Base-by-base conservation (phyloP, 1,140 invertebrate genomes). In the Trichonephila clavipes region DNA sequence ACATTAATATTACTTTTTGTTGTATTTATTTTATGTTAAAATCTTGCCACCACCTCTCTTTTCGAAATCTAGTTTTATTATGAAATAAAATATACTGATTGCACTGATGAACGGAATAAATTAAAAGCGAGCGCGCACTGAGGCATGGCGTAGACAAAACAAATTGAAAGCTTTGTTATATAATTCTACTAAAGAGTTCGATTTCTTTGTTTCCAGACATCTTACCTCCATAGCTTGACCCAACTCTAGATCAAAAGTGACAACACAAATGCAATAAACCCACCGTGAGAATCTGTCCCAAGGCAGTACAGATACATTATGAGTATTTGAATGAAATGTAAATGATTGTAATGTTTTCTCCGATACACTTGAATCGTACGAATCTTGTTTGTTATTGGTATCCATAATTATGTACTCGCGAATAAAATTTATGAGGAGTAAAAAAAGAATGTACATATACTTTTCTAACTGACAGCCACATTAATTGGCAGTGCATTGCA, bases 161-260 rank as follows among this genome's bases (percentile, higher is more conserved):
- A n/a, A n/a, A n/a, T n/a, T n/a, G n/a, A n/a, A n/a, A n/a, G n/a
- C n/a, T n/a, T n/a, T n/a, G n/a, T n/a, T n/a, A n/a, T 0, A 28
- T 24, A 72, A 19, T 12, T 21, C 44, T 10, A 0, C 40, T 40
- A 12, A 77, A 4, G 14, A 40, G 16, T 19, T 34, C 28, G 5
- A 40, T 77, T 77, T 77, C 58, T 62, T 59, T 51, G 44, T 51
- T 51, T 8, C 44, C 44, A 51, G 2, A 21, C 21, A 88, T 93
- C 94, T 95, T 96, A 98, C 98, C 97, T 99, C 98, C 95, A 99
- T 97, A 69, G 98, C 98, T 96, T 99, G 99, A 64, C 99, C 99
- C 40, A 99, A 96, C 96, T 99, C 99, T 94, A 99, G 96, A 96
- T 99, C 99, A 96, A 99, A 99, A 7, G 99, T 99, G 77, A 99